phyloP scores from a whole-genome alignment of 1,140 invertebrate genomes.

The Drosophila leontia region DNA sequence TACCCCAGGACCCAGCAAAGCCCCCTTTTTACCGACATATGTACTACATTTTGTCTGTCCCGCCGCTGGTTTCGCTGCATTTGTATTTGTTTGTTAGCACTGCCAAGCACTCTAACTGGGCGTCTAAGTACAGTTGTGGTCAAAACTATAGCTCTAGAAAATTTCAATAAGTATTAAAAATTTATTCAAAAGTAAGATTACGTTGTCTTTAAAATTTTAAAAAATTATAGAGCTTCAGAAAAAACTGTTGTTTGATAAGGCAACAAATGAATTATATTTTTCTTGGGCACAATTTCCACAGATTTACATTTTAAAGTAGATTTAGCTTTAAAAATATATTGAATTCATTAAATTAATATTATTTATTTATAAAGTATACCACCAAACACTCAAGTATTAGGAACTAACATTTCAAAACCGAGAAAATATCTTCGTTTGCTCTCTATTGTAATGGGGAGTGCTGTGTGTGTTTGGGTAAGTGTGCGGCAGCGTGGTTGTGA shows the following conservation, averaged over 20 bases:
- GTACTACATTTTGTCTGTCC: conserved; percentile 67
- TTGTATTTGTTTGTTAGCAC: conserved; percentile 75
- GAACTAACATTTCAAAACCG: neutral
- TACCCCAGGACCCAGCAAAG: neutral
- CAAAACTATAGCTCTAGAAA: neutral
- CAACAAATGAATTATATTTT: too few species aligned
- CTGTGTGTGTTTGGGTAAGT: conserved; percentile 15
- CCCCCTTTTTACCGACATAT: conserved; percentile 57
- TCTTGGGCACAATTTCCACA: too few species aligned
- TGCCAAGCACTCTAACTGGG: conserved; percentile 40
- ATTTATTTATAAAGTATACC: too few species aligned
- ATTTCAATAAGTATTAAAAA: neutral
- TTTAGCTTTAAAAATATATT: too few species aligned
- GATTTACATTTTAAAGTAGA: too few species aligned
- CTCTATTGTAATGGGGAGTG: neutral
- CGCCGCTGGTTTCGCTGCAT: conserved; percentile 44
- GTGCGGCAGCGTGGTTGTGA: conserved; percentile 55
- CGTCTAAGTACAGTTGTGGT: neutral
- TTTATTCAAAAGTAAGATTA: too few species aligned
- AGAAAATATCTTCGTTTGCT: neutral
- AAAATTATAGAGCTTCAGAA: too few species aligned
- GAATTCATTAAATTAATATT: too few species aligned
- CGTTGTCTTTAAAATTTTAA: too few species aligned
- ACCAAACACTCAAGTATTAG: too few species aligned
- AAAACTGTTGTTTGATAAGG: too few species aligned